Base-by-base conservation (phyloP, 2,888 invertebrate species). In the Osmoderma eremita region DNA sequence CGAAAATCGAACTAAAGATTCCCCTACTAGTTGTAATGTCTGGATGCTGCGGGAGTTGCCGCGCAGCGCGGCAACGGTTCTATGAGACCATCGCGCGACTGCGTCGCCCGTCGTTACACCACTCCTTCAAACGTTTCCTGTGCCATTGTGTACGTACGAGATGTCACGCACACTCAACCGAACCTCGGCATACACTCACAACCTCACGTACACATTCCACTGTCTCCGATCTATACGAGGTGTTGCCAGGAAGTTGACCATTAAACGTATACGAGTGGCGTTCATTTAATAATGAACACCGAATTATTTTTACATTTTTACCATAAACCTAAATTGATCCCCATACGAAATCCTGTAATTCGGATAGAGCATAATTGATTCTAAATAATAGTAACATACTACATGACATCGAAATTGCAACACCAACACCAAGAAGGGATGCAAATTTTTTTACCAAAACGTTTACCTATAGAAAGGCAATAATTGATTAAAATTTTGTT, bases 21-120 rank as follows among this genome's bases (percentile, higher is more conserved):
- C 58, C 54, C 58, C 58, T 58, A 58, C 58, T 58, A 58, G 42
- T 53, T 24, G 12, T 45, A 17, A 42, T 42, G 58, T 58, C 58
- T 58, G 58, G 58, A 58, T 58, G 58, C 58, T 58, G 58, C 58
- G 45, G 58, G 58, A 58, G 58, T 58, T 42, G 58, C 58, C 58
- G 58, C 58, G 58, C 58, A 58, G 24, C 42, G 58, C 58, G 58
- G 58, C 58, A 58, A 58, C 58, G 58, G 58, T 39, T 45, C 45
- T 42, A 45, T 45, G 15, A 41, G 24, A 58, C 58, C 45, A 45
- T 45, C 45, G 45, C 67, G 67, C 67, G 67, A 67, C 67, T 67
- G 67, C 67, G 67, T 67, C 63, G 30, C 10, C 1, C 3, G 6
- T 30, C 30, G 3, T 30, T n/a, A 22, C 17, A 62, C 67, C 65